Evolutionary conservation across 2,113 vertebrate species (phyloP), one percentile per base, ranked within the genome.

Genomic region (Plestiodon gilberti): DNA sequence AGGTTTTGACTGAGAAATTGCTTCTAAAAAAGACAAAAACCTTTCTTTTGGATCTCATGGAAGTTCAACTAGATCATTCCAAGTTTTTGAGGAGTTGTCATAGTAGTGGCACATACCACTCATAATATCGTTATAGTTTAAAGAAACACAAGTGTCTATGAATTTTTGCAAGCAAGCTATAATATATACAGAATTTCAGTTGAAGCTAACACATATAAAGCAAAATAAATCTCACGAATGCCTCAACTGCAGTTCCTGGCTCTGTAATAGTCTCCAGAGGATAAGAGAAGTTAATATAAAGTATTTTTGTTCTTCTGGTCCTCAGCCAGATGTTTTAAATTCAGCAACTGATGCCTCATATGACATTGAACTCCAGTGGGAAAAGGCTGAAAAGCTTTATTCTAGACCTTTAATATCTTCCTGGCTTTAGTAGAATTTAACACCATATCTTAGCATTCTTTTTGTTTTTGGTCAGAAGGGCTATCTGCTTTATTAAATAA

Each of bases 321-420:
- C 69, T 88, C 81, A 88, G 92, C 95, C 95, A 96, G 89, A 94
- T 95, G 92, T 86, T 85, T 94, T 95, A 93, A 94, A 95, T 96
- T 96, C 92, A 94, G 88, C 85, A 93, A 94, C 88, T 91, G 84
- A 94, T 92, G 85, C 85, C 89, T 93, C 78, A 70, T 94, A 74
- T 94, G 92, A 90, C 93, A 94, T 96, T 93, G 90, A 91, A 81
- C 85, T 93, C 80, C 89, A 94, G 82, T 93, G 93, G 89, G 93
- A 95, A 95, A 93, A 93, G 91, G 85, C 90, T 89, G 62, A 59
- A 88, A 86, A 86, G 75, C 48, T 13, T 90, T 23, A 77, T 28
- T 88, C 65, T 89, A 48, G 20, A 87, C 18, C 80, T 91, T 75
- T 77, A 81, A 83, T 89, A 79, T 84, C 40, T 38, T 76, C 78